phyloP scores from a whole-genome alignment of 1,140 invertebrate genomes.

The Cherax destructor region DNA sequence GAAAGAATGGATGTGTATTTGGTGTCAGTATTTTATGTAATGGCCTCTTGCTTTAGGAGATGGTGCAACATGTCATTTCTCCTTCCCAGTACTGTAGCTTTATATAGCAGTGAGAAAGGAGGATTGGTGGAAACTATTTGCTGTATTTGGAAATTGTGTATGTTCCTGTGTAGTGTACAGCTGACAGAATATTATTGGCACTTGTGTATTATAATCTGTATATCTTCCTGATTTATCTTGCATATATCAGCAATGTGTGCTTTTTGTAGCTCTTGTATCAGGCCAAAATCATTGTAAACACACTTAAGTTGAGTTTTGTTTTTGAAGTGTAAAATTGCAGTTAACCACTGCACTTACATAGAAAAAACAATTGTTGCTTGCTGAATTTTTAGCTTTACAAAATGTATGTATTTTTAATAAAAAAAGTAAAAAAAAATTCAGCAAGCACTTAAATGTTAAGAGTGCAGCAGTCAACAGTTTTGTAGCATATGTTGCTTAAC shows the following conservation, averaged over 20 bases:
- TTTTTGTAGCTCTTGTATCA: constrained; percentile 4
- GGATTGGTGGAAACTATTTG: constrained; percentile 37
- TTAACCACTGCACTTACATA: background rate
- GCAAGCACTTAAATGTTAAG: background rate
- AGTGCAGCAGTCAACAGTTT: background rate
- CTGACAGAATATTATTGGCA: constrained; percentile 26
- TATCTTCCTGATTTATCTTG: constrained; percentile 21
- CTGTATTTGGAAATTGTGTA: constrained; percentile 39
- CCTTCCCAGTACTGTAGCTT: constrained; percentile 24
- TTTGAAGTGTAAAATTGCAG: background rate
- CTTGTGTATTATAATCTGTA: constrained; percentile 22
- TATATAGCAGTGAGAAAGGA: constrained; percentile 39
- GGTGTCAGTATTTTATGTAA: constrained; percentile 42
- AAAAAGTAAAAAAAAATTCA: background rate
- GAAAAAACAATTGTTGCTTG: background rate
- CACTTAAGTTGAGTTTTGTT: background rate
- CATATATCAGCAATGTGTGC: constrained; percentile 17
- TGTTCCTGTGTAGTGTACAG: constrained; percentile 52
- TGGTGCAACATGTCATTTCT: constrained; percentile 31
- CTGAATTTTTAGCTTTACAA: background rate
- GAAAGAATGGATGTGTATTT: constrained; percentile 30
- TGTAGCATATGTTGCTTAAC: background rate
- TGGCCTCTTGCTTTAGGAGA: constrained; percentile 46
- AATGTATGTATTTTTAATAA: background rate
- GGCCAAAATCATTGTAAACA: constrained; percentile 1